Conservation (phyloP, 2,797 vertebrate genomes). For the Pantherophis alleghaniensis region DNA sequence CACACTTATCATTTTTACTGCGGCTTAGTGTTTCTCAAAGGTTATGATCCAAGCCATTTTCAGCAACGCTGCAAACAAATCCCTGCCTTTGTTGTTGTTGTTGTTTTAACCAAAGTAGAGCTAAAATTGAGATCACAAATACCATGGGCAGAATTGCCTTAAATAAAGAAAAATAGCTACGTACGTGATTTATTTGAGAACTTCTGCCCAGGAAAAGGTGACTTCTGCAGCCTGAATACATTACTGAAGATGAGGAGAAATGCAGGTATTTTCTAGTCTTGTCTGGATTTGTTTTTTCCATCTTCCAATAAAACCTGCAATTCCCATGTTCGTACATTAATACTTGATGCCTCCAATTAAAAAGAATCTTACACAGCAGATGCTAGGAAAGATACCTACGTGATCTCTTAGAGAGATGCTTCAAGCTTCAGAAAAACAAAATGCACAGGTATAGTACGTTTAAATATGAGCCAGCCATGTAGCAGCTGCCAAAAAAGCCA, state of each 20-base stretch:
- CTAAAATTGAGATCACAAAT: conserved; percentile 53
- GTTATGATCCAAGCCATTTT: conserved; percentile 41
- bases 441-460: too few relatives aligned
- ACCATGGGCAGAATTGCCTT: conserved; percentile 58
- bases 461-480: too few relatives aligned
- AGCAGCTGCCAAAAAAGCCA: too few relatives aligned
- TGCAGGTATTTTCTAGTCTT: neutral
- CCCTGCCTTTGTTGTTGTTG: conserved; percentile 1
- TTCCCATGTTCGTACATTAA: neutral
- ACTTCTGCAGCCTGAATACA: neutral
- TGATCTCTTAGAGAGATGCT: neutral
- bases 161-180: conserved; percentile 9
- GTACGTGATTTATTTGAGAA: neutral
- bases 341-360: neutral
- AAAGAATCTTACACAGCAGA: neutral
- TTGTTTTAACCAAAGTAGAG: neutral
- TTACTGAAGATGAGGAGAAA: neutral
- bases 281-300: neutral
- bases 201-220: neutral
- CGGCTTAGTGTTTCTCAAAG: conserved; percentile 29
- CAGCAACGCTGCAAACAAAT: conserved; percentile 34
- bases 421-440: neutral
- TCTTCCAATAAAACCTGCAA: neutral
- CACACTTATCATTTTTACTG: conserved; percentile 51
- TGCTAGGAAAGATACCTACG: neutral